Base-by-base conservation (phyloP, 2,113 vertebrate genomes). In the Notothenia coriiceps region DNA sequence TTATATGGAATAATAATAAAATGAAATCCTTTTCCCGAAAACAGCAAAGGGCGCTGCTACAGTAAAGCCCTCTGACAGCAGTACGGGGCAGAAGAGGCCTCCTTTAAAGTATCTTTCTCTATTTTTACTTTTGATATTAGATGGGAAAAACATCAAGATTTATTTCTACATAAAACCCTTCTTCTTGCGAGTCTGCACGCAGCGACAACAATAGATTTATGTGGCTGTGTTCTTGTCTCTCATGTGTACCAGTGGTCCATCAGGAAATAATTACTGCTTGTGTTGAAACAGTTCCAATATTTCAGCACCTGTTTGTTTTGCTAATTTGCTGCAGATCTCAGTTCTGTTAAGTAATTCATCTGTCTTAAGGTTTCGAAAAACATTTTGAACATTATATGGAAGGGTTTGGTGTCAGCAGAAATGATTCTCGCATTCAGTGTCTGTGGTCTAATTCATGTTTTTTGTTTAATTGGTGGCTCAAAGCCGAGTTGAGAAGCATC, bases 211-310 rank as follows among this genome's bases (percentile, higher is more conserved):
- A 4, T 13, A 14, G 29, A 69, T 62, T 15, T 5, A 15, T 46
- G 50, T 35, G 50, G 35, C 78, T 44, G 57, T 35, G 51, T 62
- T 84, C 33, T 10, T 1, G 3, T 64, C 33, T 59, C 80, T 67
- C 63, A 5, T 35, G 76, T 54, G 63, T 46, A 49, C 65, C 59
- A 17, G 33, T 2, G 1, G 22, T 71, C 59, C n/a, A 9, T 22
- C 43, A 59, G 79, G 56, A 74, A 74, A 80, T 78, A 47, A 85
- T 77, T 43, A 79, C 49, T 15, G 70, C 63, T 78, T 49, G 18
- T 33, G 69, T 25, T 65, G 44, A 60, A 74, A 70, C 13, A 12
- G 15, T 33, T 62, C 10, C 57, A 71, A 72, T 86, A 74, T 71
- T 80, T 14, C 14, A 79, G 11, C n/a, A 29, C 51, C 0, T 69